Evolutionary conservation across 1,140 invertebrate species (phyloP).

Genomic region (Drosophila prosaltans): DNA sequence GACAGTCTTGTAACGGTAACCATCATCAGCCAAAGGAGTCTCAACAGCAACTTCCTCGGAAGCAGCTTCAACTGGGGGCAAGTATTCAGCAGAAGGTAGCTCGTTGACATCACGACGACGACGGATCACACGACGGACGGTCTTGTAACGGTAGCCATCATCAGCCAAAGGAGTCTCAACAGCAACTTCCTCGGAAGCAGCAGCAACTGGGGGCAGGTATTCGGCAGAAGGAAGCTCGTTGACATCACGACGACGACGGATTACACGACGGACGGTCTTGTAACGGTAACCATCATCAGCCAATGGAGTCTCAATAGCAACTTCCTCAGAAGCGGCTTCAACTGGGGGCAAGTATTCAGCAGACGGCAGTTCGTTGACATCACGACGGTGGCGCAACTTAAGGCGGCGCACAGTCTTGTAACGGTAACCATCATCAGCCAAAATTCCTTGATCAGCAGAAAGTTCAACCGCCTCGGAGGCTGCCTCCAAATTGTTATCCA

Average conservation of each 20-base stretch:
- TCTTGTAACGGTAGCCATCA: slow-evolving; percentile 74
- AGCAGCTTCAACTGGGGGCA: slow-evolving; percentile 52
- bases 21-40: slow-evolving; percentile 53
- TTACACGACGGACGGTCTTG: slow-evolving; percentile 51
- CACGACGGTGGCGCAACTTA: slow-evolving; percentile 59
- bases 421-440: slow-evolving; percentile 71
- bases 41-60: slow-evolving; percentile 29
- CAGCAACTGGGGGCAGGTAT: slow-evolving; percentile 50
- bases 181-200: slow-evolving; percentile 32
- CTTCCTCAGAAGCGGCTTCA: slow-evolving; percentile 39
- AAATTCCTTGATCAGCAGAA: slow-evolving; percentile 50
- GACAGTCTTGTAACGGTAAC: slow-evolving; percentile 65
- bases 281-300: slow-evolving; percentile 63
- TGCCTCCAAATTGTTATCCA: slow-evolving; percentile 72
- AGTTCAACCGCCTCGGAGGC: slow-evolving; percentile 52
- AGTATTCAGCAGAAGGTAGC: slow-evolving; percentile 54
- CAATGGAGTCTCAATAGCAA: slow-evolving; percentile 30
- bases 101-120: slow-evolving; percentile 69
- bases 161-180: slow-evolving; percentile 47
- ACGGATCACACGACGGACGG: slow-evolving; percentile 65
- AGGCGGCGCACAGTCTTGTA: slow-evolving; percentile 69
- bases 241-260: slow-evolving; percentile 62
- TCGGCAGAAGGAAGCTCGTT: slow-evolving; percentile 47
- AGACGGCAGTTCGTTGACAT: slow-evolving; percentile 57
- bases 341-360: slow-evolving; percentile 62